phyloP scores from a whole-genome alignment of 2,888 invertebrate genomes.

The Lepidochrysops patricia region DNA sequence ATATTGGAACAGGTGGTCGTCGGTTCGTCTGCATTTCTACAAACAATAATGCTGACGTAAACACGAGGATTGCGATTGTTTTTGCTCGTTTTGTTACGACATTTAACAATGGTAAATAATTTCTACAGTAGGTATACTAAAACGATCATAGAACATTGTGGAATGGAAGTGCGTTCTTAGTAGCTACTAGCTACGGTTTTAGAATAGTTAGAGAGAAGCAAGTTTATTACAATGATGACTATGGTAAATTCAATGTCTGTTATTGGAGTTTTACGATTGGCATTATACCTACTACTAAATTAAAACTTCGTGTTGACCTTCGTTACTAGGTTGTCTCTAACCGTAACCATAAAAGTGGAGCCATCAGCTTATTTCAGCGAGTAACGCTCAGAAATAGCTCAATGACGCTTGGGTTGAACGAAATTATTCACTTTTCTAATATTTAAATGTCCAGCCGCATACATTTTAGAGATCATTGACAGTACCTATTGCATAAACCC shows the following conservation, averaged over 20 bases:
- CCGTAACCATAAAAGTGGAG: not conserved
- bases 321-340: not conserved
- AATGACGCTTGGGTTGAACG: not conserved
- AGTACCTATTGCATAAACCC: not conserved
- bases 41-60: constrained; percentile 1
- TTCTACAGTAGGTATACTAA: not conserved
- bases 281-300: no score
- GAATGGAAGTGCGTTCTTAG: no score
- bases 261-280: no score
- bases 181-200: no score
- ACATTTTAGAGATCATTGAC: constrained; percentile 3
- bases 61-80: not conserved
- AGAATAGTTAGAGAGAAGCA: not conserved
- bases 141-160: not conserved
- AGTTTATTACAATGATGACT: not conserved
- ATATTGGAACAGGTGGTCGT: not conserved
- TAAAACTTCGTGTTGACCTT: not conserved
- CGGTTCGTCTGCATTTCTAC: not conserved
- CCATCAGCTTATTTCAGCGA: no score
- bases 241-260: not conserved
- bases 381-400: not conserved
- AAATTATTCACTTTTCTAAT: not conserved
- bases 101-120: not conserved
- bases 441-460: not conserved
- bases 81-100: constrained; percentile 4